These are phyloP conservation scores for Anguilla obscura DNA, from an alignment of 2,797 vertebrate genomes.

Conservation along the genomic window DNA sequence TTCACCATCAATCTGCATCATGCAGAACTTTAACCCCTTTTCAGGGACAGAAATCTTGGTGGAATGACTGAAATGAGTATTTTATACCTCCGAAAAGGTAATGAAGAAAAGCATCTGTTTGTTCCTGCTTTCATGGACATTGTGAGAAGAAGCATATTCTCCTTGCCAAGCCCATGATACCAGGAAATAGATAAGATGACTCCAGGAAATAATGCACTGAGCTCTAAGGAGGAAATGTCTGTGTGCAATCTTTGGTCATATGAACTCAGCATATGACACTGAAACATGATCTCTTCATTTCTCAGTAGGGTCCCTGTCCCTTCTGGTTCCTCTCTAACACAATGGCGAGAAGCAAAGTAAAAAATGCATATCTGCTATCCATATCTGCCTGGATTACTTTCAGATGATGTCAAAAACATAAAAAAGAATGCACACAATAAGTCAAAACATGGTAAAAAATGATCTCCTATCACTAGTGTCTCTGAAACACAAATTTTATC, in stretches of 20 bases:
- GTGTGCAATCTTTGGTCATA: slow-evolving; percentile 18
- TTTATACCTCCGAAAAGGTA: background rate
- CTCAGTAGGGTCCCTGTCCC: background rate
- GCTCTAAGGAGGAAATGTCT: slow-evolving; percentile 2
- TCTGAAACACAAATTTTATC: background rate
- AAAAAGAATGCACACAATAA: background rate
- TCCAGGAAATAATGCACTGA: background rate
- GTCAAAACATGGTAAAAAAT: background rate
- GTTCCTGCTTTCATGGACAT: background rate
- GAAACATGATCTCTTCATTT: background rate
- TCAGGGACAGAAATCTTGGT: background rate
- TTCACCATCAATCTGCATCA: background rate
- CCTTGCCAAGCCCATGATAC: background rate
- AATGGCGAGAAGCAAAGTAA: background rate
- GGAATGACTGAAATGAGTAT: background rate
- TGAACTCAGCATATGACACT: background rate
- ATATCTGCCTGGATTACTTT: background rate
- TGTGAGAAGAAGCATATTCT: background rate
- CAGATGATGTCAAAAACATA: slow-evolving; percentile 25
- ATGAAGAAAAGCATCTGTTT: background rate
- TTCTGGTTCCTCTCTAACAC: background rate
- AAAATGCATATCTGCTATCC: background rate
- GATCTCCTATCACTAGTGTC: background rate
- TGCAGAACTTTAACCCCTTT: background rate
- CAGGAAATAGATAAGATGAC: background rate